phyloP scores from a whole-genome alignment of 2,113 vertebrate genomes.

The Tragelaphus scriptus region DNA sequence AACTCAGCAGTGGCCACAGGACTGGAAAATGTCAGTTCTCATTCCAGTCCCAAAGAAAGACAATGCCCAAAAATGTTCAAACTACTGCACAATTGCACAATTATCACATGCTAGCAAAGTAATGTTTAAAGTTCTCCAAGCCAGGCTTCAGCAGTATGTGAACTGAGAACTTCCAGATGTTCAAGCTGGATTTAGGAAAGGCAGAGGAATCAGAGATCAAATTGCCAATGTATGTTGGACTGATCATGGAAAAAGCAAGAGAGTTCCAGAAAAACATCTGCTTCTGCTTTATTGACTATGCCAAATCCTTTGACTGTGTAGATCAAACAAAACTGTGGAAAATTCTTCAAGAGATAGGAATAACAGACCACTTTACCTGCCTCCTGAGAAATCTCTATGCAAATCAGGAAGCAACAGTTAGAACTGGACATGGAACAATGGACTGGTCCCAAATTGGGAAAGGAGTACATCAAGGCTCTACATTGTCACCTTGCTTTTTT shows the following conservation, averaged over 20 bases:
- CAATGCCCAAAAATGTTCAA: background rate
- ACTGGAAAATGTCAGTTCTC: background rate
- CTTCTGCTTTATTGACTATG: background rate
- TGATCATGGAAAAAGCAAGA: background rate
- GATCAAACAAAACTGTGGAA: background rate
- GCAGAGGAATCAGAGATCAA: background rate
- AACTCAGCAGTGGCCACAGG: background rate
- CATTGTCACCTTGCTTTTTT: background rate
- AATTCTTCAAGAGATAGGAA: background rate
- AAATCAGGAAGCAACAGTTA: background rate
- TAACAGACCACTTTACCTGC: background rate
- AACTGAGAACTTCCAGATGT: background rate
- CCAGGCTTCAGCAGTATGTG: background rate
- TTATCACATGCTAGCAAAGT: background rate
- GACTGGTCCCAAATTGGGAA: background rate
- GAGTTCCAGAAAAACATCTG: background rate
- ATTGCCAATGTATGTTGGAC: fast-evolving
- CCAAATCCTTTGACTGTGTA: background rate
- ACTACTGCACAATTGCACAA: background rate
- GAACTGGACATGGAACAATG: background rate
- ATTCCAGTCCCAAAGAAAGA: background rate
- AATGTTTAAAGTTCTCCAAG: background rate
- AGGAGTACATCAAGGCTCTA: background rate
- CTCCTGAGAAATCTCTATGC: background rate
- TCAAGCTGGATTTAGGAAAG: background rate